Evolutionary conservation across 2,113 vertebrate genomes (phyloP), one percentile per base, ranked within the genome.

Genomic region (Grammomys surdaster): DNA sequence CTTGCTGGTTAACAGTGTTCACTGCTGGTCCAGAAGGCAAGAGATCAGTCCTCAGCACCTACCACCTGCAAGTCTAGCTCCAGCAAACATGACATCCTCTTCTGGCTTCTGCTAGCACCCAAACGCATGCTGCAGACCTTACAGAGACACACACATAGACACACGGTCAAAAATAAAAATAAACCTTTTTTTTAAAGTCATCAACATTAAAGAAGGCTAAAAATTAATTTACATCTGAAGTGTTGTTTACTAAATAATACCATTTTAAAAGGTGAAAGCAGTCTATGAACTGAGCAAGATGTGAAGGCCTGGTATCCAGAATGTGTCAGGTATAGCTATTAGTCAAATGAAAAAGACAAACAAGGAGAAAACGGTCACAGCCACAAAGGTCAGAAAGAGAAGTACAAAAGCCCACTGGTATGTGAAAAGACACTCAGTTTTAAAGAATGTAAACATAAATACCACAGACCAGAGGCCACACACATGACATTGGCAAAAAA

Each of bases 201-300:
- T 56, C 26, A 75, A 80, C 36, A 7, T 84, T 95, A 86, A 90
- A 43, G 43, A 96, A 96, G n/a, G 87, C 7, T 65, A 13, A 77
- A 94, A 86, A 48, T 12, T 36, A 67, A 86, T 81, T 48, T 67
- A 82, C 31, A 78, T 46, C 65, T 87, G 54, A 89, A 89, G 1
- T 46, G 77, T 84, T 73, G 2, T 77, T 72, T 16, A 77, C 43
- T n/a, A 93, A 97, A 82, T 86, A 28, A 65, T 43, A 90, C 7
- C 82, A 86, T 69, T 89, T 72, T 5, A 88, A 88, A 87, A 26
- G 20, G 14, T 88, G 26, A 88, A 76, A 85, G 36, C 8, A 76
- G 90, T 5, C 40, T 24, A 46, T 16, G 70, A 84, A 70, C 78
- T 89, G 14, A 93, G 43, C 2, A 80, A 88, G 40, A 90, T 60